Conservation (phyloP, 2,888 invertebrate genomes). For the Phragmatobia fuliginosa region DNA sequence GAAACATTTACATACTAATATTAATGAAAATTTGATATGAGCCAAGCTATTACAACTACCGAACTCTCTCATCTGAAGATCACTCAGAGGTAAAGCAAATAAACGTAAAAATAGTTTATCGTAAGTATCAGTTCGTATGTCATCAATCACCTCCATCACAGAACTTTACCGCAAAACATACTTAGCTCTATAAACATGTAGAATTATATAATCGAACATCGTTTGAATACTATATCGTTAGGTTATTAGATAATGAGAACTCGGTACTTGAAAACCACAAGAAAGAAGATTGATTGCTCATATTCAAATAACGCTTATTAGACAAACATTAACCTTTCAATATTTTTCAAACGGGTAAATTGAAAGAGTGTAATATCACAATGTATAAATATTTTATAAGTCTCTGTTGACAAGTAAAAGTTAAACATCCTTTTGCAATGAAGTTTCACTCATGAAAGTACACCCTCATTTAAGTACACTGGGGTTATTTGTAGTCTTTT, state of each 20-base stretch:
- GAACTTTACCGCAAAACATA: constrained; percentile 21
- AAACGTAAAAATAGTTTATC: constrained; percentile 4
- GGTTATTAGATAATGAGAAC: constrained; percentile 18
- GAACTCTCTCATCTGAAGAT: neutral
- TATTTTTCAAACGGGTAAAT: neutral
- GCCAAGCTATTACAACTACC: neutral
- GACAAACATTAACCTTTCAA: constrained; percentile 4
- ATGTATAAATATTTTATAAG: neutral
- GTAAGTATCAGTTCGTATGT: neutral
- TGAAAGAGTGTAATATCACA: neutral
- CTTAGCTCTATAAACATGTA: constrained; percentile 15
- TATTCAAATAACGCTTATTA: constrained; percentile 13
- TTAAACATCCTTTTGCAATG: no score
- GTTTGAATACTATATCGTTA: constrained; percentile 10
- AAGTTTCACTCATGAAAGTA: no score
- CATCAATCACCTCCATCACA: constrained; percentile 13
- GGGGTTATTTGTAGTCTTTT: no score
- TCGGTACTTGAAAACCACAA: constrained; percentile 15
- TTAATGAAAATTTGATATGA: neutral
- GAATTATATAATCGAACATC: constrained; percentile 9
- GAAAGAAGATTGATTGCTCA: constrained; percentile 21
- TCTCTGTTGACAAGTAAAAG: no score
- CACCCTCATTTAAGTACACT: no score
- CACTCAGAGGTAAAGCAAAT: neutral
- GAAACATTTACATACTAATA: no score